Evolutionary conservation across 2,888 invertebrate genomes (phyloP), one percentile per base, ranked within the genome.

Genomic region (Patella caerulea): DNA sequence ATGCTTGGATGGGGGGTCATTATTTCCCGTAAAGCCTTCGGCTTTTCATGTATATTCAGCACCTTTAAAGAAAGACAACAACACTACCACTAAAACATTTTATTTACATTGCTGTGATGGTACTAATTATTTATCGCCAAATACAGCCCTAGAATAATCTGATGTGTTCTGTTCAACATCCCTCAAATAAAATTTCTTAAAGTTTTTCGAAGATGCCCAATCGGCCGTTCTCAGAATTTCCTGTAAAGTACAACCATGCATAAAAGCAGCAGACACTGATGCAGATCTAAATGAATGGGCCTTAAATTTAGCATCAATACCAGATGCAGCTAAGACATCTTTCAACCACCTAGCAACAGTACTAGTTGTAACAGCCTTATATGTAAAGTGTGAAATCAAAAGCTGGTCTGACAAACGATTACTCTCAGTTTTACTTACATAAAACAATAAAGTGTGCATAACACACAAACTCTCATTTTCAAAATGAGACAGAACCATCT

Each of bases 201-300:
- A 55, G 17, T 59, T 59, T 19, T 59, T 59, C 5, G 59, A 9
- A 7, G 59, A 59, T n/a, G 17, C 17, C 59, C 59, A 59, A 14
- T 59, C 59, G 19, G 59, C 59, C 59, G 19, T 7, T 14, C 17
- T 59, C 19, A 59, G 19, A 59, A 12, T 59, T 59, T 59, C 9
- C 17, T 59, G 17, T 59, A 59, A 59, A 19, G 59, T n/a, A 15
- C 59, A 59, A 12, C 73, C 73, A 53, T 19, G 34, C 14, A 53
- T 17, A 24, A n/a, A 73, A 14, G 73, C 73, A 34, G 29, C 52
- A n/a, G 73, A 73, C 11, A 19, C 52, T 15, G 73, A 45, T 9
- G 73, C 73, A 17, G 73, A 45, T 72, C 77, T 79, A 45, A 56
- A 77, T 11, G 78, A 78, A 65, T 78, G 80, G 5, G 80, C 76